Base-by-base conservation (phyloP, 2,113 vertebrate species). In the Ciconia stormi region DNA sequence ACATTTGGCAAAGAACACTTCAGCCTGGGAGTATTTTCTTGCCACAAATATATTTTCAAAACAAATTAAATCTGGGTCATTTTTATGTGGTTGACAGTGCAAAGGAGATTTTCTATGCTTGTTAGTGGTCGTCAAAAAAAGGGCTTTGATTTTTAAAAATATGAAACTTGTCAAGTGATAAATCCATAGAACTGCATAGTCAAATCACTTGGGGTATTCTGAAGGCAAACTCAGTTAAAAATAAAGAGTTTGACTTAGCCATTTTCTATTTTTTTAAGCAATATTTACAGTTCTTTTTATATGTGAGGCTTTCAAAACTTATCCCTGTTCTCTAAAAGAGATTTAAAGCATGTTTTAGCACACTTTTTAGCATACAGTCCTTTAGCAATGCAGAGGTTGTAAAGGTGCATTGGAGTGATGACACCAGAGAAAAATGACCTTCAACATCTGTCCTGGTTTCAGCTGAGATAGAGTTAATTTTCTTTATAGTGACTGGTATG, bases 171-270 rank as follows among this genome's bases (percentile, higher is more conserved):
- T 59, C 69, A 95, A 97, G 69, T 73, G 50, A 76, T 82, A 91
- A 97, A 90, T 80, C 90, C 66, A 91, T 46, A 78, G 47, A 92
- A 89, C n/a, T 50, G 74, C 21, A 23, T 6, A 70, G 71, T 62
- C 9, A 89, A 95, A 87, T 85, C 71, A 93, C 55, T 72, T 72
- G n/a, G 27, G 59, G n/a, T 47, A 82, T 79, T 82, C 79, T 81
- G 53, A 96, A 97, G 63, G 71, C 36, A 95, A 93, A 93, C 47
- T 89, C 47, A 81, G 91, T 61, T 95, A 34, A 96, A 96, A 95
- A 94, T 55, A 86, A 92, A 87, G 40, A 61, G 47, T 11, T 90
- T 90, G 79, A 90, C 34, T 49, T 49, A 61, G 49, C 10, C 59
- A 91, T 21, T 69, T 88, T 53, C 46, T 29, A 7, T 73, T 20